Evolutionary conservation across 1,140 invertebrate species (phyloP), one percentile per base, ranked within the genome.

Genomic region (Ruditapes philippinarum): DNA sequence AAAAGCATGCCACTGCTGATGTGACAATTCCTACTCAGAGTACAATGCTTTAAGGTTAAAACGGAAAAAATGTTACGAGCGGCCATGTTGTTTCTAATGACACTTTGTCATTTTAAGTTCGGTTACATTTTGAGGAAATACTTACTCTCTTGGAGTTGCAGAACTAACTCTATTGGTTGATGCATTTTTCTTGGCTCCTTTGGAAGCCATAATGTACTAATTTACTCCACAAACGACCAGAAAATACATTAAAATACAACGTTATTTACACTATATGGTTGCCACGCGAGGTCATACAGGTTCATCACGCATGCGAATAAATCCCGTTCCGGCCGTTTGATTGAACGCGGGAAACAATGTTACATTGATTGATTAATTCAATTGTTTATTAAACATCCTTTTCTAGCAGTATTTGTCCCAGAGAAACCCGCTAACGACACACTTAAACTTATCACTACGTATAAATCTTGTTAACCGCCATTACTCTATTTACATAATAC

Each of bases 81-180:
- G 79, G 94, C 94, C 94, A 95, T 95, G 38, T 95, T 95, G 94
- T 95, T 92, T 92, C 94, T 89, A 95, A 94, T 86, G 91, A 94
- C 91, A 93, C 92, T 89, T 84, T 81, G 38, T 22, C 45, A 86
- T 65, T 38, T 51, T 45, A 49, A 28, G 54, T 54, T 17, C 45
- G 38, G 14, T 14, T 33, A 81, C 3, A 33, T 33, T 81, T 42
- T 42, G 36, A 17, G 17, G 19, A n/a, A 17, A 28, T 22, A 93
- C 94, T 95, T 94, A 95, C 94, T 95, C 94, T 93, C 93, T 92
- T 22, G 93, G 92, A 57, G 92, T 93, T 31, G 91, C 94, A 65
- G 93, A 93, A 40, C 86, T 92, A 25, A 93, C 92, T 86, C 94
- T 87, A 60, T 93, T 93, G 5, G 91, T 70, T 65, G 92, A 92